Conservation (phyloP, 2,113 vertebrate genomes). For the Paratilapia polleni region DNA sequence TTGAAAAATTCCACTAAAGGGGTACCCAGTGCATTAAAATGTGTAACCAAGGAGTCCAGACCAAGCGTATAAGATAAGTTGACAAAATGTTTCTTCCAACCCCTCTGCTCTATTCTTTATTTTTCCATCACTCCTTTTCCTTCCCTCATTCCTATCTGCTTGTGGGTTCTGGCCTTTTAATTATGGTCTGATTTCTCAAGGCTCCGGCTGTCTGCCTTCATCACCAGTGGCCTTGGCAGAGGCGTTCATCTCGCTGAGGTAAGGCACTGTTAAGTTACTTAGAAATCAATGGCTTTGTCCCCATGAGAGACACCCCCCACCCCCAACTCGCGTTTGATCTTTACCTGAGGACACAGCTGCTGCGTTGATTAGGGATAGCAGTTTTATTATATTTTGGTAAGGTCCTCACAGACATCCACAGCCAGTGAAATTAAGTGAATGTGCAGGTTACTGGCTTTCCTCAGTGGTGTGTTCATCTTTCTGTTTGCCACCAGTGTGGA, state of each 20-base stretch:
- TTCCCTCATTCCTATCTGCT: conserved; percentile 32
- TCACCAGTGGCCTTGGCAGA: conserved; percentile 50
- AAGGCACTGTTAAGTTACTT: not conserved
- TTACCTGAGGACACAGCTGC: not conserved
- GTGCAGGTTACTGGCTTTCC: not conserved
- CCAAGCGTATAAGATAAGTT: not conserved
- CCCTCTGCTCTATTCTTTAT: not conserved
- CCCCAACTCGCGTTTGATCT: conserved; percentile 13
- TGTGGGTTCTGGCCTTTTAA: conserved; percentile 54
- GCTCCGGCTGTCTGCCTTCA: conserved; percentile 26
- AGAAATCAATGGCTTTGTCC: conserved; percentile 46
- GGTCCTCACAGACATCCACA: not conserved
- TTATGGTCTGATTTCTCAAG: conserved; percentile 65
- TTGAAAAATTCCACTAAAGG: too few relatives aligned
- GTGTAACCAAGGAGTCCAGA: not conserved
- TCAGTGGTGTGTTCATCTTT: not conserved
- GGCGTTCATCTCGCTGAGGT: conserved; percentile 41
- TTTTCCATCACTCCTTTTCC: not conserved
- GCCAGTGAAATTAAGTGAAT: not conserved
- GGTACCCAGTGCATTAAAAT: not conserved
- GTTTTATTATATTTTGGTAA: conserved; percentile 15
- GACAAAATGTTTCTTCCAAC: not conserved
- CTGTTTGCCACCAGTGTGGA: not conserved
- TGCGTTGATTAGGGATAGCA: not conserved
- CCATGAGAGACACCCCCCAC: conserved; percentile 4